Conservation (phyloP, 2,888 invertebrate genomes). For the Tetanocera ferruginea region DNA sequence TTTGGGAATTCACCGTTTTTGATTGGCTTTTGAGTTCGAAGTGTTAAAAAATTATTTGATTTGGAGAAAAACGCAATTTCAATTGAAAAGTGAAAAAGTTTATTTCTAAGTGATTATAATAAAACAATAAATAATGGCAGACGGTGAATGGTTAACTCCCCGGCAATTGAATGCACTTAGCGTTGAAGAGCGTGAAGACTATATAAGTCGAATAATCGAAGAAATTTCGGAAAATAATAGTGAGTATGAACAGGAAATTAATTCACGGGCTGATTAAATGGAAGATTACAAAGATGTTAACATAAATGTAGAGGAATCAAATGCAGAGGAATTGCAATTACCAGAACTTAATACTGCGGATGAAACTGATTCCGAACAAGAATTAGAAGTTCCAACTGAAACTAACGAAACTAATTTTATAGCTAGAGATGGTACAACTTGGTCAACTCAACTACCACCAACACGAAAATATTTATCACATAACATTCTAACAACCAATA, state of each 20-base stretch:
- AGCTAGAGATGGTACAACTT: conserved; percentile 32
- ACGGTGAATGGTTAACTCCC: conserved; percentile 29
- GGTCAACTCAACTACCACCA: conserved; percentile 29
- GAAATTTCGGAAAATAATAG: not conserved
- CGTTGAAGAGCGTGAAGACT: not conserved
- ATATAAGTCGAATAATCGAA: not conserved
- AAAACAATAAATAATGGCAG: too few species aligned
- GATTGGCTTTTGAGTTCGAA: too few species aligned
- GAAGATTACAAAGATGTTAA: not conserved
- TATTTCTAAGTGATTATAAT: too few species aligned
- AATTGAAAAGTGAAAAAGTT: too few species aligned
- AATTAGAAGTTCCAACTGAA: conserved; percentile 29
- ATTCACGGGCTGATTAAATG: too few species aligned
- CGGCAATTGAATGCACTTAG: not conserved
- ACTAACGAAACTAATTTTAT: conserved; percentile 28
- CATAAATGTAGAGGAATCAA: conserved; percentile 28
- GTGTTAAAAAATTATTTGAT: too few species aligned
- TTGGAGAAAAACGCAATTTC: too few species aligned
- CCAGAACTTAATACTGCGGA: conserved; percentile 12
- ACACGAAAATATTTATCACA: conserved; percentile 19
- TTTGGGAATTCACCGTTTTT: too few species aligned
- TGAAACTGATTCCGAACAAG: conserved; percentile 37
- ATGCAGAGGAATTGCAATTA: conserved; percentile 23
- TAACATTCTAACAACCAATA: conserved; percentile 32
- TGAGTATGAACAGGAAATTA: not conserved